Conservation (phyloP, 2,888 invertebrate genomes). For the Apotomis betuletana region DNA sequence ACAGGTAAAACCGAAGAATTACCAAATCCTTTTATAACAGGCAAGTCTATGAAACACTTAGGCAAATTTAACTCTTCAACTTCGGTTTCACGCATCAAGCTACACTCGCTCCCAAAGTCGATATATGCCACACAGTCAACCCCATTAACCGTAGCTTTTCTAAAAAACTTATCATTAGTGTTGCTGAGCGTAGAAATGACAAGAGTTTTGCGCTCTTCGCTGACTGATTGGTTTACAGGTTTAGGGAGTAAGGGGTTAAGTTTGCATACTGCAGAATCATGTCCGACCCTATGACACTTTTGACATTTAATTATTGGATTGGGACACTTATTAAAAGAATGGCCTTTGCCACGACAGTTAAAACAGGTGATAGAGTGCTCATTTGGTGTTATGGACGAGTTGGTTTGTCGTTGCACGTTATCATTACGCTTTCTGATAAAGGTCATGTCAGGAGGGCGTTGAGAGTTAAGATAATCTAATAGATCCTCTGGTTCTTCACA, state of each 20-base stretch:
- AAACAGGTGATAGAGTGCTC: slow-evolving; percentile 4
- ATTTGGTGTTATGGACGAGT: too few species aligned
- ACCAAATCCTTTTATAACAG: slow-evolving; percentile 36
- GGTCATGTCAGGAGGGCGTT: too few species aligned
- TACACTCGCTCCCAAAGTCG: background rate
- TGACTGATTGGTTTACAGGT: background rate
- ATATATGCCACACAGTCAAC: background rate
- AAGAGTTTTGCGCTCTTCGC: background rate
- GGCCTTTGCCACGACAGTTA: slow-evolving; percentile 22
- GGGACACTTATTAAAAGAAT: slow-evolving; percentile 22
- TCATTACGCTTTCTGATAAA: background rate
- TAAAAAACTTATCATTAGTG: background rate
- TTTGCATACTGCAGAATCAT: too few species aligned
- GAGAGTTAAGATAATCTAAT: too few species aligned
- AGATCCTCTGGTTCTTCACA: background rate
- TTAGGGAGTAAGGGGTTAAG: too few species aligned
- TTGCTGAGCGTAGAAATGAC: background rate
- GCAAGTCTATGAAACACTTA: background rate
- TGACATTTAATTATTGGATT: slow-evolving; percentile 27
- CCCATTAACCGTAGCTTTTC: background rate
- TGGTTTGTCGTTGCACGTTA: background rate
- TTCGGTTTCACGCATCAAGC: background rate
- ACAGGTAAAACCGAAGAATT: slow-evolving; percentile 14
- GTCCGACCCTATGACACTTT: slow-evolving; percentile 37
- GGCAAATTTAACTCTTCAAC: background rate